These are phyloP conservation scores for Condylostylus longicornis DNA, from an alignment of 1,140 invertebrate species.

Conservation along the genomic window DNA sequence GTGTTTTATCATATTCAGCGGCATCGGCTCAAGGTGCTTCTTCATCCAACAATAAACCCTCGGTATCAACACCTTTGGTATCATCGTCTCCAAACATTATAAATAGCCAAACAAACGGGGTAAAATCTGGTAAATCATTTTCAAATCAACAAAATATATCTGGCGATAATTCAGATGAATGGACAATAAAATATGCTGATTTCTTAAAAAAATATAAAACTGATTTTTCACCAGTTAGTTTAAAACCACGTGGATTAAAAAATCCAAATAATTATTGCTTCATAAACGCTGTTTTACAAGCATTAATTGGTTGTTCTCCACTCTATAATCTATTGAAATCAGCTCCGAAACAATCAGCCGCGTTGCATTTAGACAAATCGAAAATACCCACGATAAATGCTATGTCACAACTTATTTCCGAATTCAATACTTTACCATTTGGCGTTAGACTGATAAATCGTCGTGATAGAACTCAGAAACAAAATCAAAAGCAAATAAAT, in stretches of 20 bases:
- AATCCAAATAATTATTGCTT: conserved; percentile 93
- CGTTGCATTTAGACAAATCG: conserved; percentile 42
- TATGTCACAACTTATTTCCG: conserved; percentile 49
- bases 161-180: conserved; percentile 24
- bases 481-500: conserved; percentile 28
- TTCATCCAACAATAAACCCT: not conserved
- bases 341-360: conserved; percentile 41
- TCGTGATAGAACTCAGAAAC: conserved; percentile 16
- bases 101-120: conserved; percentile 5
- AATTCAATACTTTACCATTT: conserved; percentile 47
- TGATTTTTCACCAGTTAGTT: conserved; percentile 52
- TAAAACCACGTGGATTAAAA: conserved; percentile 72
- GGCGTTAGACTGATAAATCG: conserved; percentile 33
- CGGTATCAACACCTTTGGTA: conserved; percentile 2
- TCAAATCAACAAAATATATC: not conserved
- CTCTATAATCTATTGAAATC: conserved; percentile 80
- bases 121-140: not conserved
- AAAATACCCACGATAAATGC: conserved; percentile 80
- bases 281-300: conserved; percentile 83
- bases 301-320: conserved; percentile 78
- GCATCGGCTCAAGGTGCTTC: conserved; percentile 26
- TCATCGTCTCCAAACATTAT: conserved; percentile 8
- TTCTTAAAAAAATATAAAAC: conserved; percentile 54
- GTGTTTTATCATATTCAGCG: conserved; percentile 28
- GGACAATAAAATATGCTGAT: conserved; percentile 41